Conservation (phyloP, 1,140 invertebrate species). For the Tetranychus urticae region DNA sequence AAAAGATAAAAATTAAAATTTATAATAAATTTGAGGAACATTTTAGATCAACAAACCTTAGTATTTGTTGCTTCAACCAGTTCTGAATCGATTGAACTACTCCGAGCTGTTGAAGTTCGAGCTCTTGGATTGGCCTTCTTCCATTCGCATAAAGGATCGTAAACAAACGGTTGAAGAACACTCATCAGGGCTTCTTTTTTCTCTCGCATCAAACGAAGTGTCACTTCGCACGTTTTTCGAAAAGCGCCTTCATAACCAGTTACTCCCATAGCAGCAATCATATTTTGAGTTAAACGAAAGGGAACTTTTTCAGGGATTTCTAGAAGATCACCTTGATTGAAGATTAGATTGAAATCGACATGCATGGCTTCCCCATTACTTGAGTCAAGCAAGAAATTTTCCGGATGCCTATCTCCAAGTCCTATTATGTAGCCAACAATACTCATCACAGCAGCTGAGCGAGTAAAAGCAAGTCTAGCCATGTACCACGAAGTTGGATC, state of each 20-base stretch:
- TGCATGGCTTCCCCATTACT: conserved; percentile 77
- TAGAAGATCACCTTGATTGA: conserved; percentile 66
- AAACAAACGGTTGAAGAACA: conserved; percentile 69
- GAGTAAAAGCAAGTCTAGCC: conserved; percentile 58
- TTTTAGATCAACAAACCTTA: neutral
- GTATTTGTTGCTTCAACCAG: neutral
- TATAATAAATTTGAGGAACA: neutral
- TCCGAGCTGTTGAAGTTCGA: neutral
- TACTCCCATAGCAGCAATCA: conserved; percentile 62
- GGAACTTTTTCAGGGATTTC: conserved; percentile 80
- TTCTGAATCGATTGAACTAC: neutral
- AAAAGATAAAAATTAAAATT: neutral
- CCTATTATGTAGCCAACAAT: conserved; percentile 95
- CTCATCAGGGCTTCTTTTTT: conserved; percentile 61
- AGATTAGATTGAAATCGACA: conserved; percentile 94
- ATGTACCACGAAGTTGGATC: conserved; percentile 16
- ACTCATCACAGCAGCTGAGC: conserved; percentile 86
- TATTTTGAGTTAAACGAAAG: conserved; percentile 87
- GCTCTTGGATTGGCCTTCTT: conserved; percentile 6
- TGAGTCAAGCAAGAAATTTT: conserved; percentile 85
- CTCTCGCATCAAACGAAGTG: conserved; percentile 51
- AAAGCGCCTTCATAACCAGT: conserved; percentile 73
- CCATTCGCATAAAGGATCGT: conserved; percentile 63
- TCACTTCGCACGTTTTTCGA: conserved; percentile 67
- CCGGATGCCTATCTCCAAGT: conserved; percentile 86